A percentile compares a stretch with the other conserved stretches of the same genome.
Evolutionary conservation across 2,797 vertebrate genomes (phyloP).

Genomic region (Zenarchopterus dispar): DNA sequence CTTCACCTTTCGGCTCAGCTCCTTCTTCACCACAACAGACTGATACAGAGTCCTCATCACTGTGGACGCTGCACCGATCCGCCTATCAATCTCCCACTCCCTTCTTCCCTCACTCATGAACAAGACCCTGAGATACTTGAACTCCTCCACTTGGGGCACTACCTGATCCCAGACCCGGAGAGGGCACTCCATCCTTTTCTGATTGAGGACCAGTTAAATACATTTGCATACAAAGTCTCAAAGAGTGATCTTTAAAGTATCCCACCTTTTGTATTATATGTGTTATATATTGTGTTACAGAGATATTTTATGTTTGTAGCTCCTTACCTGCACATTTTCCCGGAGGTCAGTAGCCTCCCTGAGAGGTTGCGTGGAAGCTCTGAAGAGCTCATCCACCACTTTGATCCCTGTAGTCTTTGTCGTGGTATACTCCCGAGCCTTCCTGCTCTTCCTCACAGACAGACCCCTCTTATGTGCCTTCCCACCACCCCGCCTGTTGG

Average conservation of each 20-base stretch:
- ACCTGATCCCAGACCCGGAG: too few relatives aligned
- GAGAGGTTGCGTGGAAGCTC: conserved; percentile 89
- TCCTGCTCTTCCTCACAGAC: conserved; percentile 88
- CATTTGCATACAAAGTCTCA: not conserved
- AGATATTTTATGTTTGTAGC: not conserved
- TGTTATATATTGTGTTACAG: not conserved
- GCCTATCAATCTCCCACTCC: too few relatives aligned
- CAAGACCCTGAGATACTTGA: too few relatives aligned
- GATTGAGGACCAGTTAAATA: not conserved
- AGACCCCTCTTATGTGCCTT: conserved; percentile 90
- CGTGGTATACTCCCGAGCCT: conserved; percentile 91
- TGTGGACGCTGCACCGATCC: too few relatives aligned
- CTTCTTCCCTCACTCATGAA: too few relatives aligned
- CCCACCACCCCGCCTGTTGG: conserved; percentile 89
- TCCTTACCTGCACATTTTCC: conserved; percentile 92
- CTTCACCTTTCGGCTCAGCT: too few relatives aligned
- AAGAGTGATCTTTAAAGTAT: not conserved
- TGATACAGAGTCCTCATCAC: too few relatives aligned
- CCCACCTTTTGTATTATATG: too few relatives aligned
- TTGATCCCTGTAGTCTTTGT: conserved; percentile 92
- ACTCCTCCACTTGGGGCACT: too few relatives aligned
- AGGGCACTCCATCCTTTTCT: too few relatives aligned
- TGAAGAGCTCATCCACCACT: conserved; percentile 92
- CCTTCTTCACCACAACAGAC: too few relatives aligned
- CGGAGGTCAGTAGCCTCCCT: conserved; percentile 92